These are phyloP conservation scores for Coenobita brevimanus DNA, from an alignment of 1,140 invertebrate genomes.

Conservation along the genomic window DNA sequence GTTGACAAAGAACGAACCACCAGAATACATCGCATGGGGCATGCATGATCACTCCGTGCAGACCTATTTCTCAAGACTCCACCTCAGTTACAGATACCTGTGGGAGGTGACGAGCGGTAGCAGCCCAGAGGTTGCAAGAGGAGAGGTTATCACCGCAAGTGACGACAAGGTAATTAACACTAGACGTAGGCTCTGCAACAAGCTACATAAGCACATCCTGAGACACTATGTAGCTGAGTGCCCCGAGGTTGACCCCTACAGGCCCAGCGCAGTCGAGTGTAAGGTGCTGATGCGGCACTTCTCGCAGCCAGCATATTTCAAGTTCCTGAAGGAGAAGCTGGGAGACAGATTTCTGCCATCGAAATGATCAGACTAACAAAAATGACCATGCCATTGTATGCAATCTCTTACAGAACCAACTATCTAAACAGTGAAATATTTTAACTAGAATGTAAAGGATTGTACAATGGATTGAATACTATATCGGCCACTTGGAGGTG, in stretches of 20 bases:
- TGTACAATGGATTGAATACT: not conserved
- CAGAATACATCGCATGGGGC: too few species aligned
- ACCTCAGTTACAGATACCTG: not conserved
- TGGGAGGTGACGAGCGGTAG: not conserved
- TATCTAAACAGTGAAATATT: too few species aligned
- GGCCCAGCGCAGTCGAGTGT: too few species aligned
- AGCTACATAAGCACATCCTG: not conserved
- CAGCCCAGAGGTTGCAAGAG: not conserved
- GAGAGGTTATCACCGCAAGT: not conserved
- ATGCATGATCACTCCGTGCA: slow-evolving; percentile 1
- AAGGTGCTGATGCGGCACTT: not conserved
- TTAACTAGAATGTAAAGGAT: not conserved
- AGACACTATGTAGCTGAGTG: not conserved
- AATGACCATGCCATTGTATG: too few species aligned
- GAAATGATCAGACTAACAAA: not conserved
- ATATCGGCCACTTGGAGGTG: not conserved
- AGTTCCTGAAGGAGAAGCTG: slow-evolving; percentile 1
- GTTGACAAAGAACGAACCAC: too few species aligned
- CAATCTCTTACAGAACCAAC: too few species aligned
- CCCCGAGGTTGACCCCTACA: too few species aligned
- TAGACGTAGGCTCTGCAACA: slow-evolving; percentile 1
- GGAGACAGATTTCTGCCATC: slow-evolving; percentile 1
- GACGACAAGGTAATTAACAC: slow-evolving; percentile 1
- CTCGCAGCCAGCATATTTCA: not conserved
- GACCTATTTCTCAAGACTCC: not conserved